Conservation (phyloP, 1,140 invertebrate genomes). For the Amphibalanus amphitrite region DNA sequence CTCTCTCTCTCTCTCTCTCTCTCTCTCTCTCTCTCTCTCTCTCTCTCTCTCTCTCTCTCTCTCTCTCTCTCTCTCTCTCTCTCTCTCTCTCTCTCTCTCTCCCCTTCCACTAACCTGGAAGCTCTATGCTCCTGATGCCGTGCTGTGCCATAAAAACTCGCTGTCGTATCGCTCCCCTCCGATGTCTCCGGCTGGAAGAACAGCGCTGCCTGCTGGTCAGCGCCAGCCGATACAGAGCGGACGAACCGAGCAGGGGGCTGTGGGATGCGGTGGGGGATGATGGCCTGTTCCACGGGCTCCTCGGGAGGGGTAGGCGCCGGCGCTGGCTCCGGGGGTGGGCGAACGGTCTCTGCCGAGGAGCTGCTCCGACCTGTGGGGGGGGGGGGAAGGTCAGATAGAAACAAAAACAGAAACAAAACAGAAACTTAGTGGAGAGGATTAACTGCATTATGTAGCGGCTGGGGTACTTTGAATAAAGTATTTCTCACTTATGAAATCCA, state of each 20-base stretch:
- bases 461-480: no score
- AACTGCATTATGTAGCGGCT: no score
- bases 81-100: no score
- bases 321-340: no score
- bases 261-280: slow-evolving; percentile 37
- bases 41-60: no score
- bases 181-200: slow-evolving; percentile 42
- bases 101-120: neutral
- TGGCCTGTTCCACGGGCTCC: slow-evolving; percentile 17
- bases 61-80: no score
- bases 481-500: no score
- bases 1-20: no score
- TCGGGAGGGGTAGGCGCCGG: no score
- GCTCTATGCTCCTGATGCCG: neutral
- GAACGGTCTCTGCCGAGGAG: neutral
- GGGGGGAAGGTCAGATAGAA: neutral
- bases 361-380: neutral
- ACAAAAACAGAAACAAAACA: no score
- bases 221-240: slow-evolving; percentile 29
- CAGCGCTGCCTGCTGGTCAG: slow-evolving; percentile 21
- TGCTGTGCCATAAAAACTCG: neutral
- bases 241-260: slow-evolving; percentile 37
- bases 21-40: no score
- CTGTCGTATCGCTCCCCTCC: slow-evolving; percentile 18
- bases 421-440: no score